Percentiles rank a stretch among this genome's conserved stretches.
These are phyloP conservation scores for Oryzaephilus surinamensis DNA, from an alignment of 1,140 invertebrate species.

Conservation along the genomic window DNA sequence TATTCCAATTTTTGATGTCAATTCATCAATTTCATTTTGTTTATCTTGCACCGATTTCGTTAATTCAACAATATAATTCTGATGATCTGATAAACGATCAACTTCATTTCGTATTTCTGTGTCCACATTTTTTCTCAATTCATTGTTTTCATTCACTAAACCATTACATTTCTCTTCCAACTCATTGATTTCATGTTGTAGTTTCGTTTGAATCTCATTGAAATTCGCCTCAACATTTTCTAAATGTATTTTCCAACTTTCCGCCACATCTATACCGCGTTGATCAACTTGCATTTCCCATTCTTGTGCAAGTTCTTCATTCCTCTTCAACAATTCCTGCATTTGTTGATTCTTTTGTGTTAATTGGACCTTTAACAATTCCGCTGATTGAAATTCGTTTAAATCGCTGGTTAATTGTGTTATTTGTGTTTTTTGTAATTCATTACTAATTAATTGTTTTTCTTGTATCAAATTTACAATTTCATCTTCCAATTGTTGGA, in stretches of 20 bases:
- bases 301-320: constrained; percentile 19
- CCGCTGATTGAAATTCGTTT: no score
- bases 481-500: no score
- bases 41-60: constrained; percentile 24
- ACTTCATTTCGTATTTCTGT: constrained; percentile 33
- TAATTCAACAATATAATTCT: constrained; percentile 24
- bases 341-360: neutral
- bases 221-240: constrained; percentile 47
- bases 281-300: constrained; percentile 47
- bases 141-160: constrained; percentile 38
- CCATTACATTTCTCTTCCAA: constrained; percentile 42
- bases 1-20: no score
- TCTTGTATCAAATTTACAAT: no score
- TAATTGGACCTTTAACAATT: no score
- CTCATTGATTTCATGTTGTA: constrained; percentile 35
- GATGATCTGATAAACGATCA: constrained; percentile 25
- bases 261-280: constrained; percentile 49
- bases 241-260: constrained; percentile 54
- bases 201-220: constrained; percentile 38
- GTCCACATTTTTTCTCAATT: constrained; percentile 32
- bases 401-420: no score
- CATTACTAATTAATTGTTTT: no score
- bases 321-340: constrained; percentile 5
- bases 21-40: constrained; percentile 6
- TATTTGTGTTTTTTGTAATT: no score